A percentile compares a stretch with the other conserved stretches of the same genome.
Conservation (phyloP, 2,113 vertebrate species). For the Sisor rabdophorus region DNA sequence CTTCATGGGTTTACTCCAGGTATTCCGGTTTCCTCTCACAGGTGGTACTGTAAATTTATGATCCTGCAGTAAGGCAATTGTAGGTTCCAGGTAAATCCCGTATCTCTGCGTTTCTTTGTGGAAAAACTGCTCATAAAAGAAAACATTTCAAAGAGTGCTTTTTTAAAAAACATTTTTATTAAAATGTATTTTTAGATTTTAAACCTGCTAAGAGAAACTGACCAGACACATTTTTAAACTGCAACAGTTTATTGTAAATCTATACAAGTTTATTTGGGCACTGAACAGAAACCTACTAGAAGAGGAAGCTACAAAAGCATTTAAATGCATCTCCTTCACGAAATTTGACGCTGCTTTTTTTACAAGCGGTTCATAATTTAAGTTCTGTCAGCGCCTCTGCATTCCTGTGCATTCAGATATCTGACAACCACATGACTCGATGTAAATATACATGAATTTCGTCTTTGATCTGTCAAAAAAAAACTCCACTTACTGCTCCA, state of each 20-base stretch:
- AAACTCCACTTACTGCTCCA: constrained; percentile 65
- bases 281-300: constrained; percentile 3
- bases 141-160: background rate
- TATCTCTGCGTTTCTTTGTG: background rate
- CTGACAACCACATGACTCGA: constrained; percentile 72
- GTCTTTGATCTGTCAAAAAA: constrained; percentile 70
- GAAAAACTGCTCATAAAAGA: background rate
- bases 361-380: constrained; percentile 30
- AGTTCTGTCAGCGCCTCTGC: constrained; percentile 33
- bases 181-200: background rate
- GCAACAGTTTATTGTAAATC: constrained; percentile 41
- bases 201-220: background rate
- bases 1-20: no score
- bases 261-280: background rate
- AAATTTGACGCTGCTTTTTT: background rate
- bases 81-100: background rate
- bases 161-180: background rate
- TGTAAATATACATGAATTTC: constrained; percentile 62
- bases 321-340: background rate
- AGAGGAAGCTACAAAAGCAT: background rate
- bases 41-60: no score
- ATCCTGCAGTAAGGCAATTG: background rate
- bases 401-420: background rate
- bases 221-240: background rate
- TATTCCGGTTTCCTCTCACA: no score